Evolutionary conservation across 2,113 vertebrate genomes (phyloP).

Genomic region (Rhinolophus sinicus): DNA sequence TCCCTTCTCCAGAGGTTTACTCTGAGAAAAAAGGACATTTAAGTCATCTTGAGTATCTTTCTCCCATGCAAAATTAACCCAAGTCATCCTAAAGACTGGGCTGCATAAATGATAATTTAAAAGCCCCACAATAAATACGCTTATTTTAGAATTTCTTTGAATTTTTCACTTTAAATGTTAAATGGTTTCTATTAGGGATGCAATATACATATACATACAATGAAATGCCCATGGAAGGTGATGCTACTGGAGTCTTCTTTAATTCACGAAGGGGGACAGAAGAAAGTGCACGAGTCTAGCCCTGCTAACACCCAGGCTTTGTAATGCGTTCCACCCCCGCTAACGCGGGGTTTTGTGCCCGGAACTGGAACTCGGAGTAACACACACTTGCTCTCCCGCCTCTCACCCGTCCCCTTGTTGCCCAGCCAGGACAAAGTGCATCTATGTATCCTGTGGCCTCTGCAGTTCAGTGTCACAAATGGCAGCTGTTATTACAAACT

Average conservation of each 20-base stretch:
- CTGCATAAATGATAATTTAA: neutral
- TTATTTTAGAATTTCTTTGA: neutral
- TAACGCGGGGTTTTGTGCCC: neutral
- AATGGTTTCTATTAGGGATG: neutral
- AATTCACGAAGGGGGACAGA: rapidly evolving
- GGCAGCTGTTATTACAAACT: neutral
- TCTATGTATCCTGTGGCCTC: neutral
- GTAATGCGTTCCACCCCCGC: neutral
- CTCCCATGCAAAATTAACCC: neutral
- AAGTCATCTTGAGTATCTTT: neutral
- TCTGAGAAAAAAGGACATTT: neutral
- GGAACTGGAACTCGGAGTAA: neutral
- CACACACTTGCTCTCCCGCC: neutral
- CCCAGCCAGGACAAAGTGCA: neutral
- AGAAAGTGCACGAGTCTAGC: no score
- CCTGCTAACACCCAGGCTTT: no score
- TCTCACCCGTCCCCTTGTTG: neutral
- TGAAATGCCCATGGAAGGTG: neutral
- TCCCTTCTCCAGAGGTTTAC: neutral
- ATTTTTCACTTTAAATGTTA: neutral
- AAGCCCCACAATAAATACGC: neutral
- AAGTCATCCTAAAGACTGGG: neutral
- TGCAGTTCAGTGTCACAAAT: neutral
- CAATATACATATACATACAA: neutral
- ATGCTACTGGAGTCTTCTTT: no score